Evolutionary conservation across 2,888 invertebrate genomes (phyloP).

Genomic region (Trissonchulus sp.): DNA sequence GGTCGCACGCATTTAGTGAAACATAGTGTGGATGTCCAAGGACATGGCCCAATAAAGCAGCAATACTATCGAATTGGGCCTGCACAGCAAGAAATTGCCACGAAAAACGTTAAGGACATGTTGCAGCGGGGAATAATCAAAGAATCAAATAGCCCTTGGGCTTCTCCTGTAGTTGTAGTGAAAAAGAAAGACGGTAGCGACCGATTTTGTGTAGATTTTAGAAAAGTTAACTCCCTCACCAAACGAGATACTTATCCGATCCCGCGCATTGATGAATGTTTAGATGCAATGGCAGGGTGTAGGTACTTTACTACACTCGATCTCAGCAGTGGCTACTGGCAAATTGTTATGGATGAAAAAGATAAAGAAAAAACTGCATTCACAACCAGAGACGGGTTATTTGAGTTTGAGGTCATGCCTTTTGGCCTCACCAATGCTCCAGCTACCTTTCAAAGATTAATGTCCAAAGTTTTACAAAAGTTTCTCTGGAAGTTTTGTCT

Average conservation of each 20-base stretch:
- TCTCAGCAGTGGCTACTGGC: conserved; percentile 1
- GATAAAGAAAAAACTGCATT: not conserved
- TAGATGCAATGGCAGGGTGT: not conserved
- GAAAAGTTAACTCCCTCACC: not conserved
- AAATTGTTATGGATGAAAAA: not conserved
- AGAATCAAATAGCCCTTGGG: not conserved
- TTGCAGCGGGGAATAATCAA: not conserved
- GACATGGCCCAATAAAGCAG: not conserved
- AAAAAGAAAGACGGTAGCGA: conserved; percentile 1
- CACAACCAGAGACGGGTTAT: not conserved
- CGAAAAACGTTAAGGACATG: not conserved
- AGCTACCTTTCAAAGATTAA: not conserved
- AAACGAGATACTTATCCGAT: not conserved
- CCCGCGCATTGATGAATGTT: not conserved
- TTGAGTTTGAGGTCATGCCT: not conserved
- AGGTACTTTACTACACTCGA: not conserved
- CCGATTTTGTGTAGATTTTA: not conserved
- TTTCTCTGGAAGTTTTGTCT: conserved; percentile 1
- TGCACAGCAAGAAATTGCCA: not conserved
- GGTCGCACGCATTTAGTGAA: not conserved
- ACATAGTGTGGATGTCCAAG: not conserved
- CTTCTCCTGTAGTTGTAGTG: conserved; percentile 1
- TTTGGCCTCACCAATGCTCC: not conserved
- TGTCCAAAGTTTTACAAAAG: not conserved
- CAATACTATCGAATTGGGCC: not conserved